A percentile compares a stretch with the other conserved stretches of the same genome.
phyloP scores from a whole-genome alignment of 1,140 invertebrate species.

The Polyergus mexicanus region DNA sequence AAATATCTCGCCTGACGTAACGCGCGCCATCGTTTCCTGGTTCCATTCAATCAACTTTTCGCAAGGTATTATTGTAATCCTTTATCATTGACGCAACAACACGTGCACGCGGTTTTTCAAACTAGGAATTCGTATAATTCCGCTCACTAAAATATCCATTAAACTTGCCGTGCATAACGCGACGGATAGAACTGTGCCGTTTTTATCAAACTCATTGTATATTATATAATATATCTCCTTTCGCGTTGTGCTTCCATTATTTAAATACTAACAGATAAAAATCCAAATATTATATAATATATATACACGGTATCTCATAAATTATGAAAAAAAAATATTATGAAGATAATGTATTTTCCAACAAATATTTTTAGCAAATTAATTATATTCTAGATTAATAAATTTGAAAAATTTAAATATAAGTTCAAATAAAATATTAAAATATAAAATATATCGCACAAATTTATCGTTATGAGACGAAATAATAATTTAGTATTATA shows the following conservation, averaged over 20 bases:
- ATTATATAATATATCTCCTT: not conserved
- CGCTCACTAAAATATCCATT: slow-evolving; percentile 43
- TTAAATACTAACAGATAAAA: slow-evolving; percentile 17
- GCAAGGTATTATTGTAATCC: slow-evolving; percentile 48
- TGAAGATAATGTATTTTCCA: not conserved
- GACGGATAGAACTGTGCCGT: slow-evolving; percentile 19
- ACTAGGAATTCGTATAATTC: slow-evolving; percentile 41
- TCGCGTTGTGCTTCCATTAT: not conserved
- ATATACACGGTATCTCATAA: not conserved
- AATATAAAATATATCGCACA: slow-evolving; percentile 1
- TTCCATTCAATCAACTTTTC: slow-evolving; percentile 50
- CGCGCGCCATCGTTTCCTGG: slow-evolving; percentile 13
- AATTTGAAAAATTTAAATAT: not conserved
- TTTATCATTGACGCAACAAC: slow-evolving; percentile 41
- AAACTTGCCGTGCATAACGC: not conserved
- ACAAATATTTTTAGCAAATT: slow-evolving; percentile 8
- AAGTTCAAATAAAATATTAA: not conserved
- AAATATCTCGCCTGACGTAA: slow-evolving; percentile 28
- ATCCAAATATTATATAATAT: not conserved
- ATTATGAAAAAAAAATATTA: not conserved
- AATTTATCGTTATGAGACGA: too few relatives aligned
- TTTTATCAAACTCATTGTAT: not conserved
- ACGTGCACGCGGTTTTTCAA: slow-evolving; percentile 33
- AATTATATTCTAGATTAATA: not conserved
- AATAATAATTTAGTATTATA: too few relatives aligned